Conservation (phyloP, 2,888 invertebrate genomes). For the Drosophila picticornis region DNA sequence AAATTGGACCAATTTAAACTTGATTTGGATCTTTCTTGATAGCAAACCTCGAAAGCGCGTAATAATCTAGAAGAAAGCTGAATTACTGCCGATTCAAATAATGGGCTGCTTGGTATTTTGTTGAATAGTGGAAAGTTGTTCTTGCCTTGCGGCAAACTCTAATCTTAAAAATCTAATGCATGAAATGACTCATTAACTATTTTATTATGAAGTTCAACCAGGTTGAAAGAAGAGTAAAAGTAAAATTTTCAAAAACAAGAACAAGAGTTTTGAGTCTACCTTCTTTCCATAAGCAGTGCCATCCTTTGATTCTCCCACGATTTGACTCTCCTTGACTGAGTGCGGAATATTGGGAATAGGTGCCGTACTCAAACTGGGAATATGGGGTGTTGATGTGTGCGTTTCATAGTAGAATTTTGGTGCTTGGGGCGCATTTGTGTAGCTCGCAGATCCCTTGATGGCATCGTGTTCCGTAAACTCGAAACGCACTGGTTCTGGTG, state of each 20-base stretch:
- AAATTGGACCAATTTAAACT: constrained; percentile 21
- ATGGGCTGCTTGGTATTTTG: constrained; percentile 24
- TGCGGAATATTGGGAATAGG: constrained; percentile 34
- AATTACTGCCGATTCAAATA: constrained; percentile 15
- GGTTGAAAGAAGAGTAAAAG: constrained; percentile 1
- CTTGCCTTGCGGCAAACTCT: constrained; percentile 24
- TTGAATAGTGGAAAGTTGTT: constrained; percentile 45
- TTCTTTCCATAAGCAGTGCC: constrained; percentile 66
- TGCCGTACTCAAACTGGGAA: constrained; percentile 29
- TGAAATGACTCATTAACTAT: constrained; percentile 31
- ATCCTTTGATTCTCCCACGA: constrained; percentile 71
- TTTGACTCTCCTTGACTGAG: constrained; percentile 58
- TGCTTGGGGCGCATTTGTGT: constrained; percentile 77
- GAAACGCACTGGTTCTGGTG: constrained; percentile 81
- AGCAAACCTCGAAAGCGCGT: constrained; percentile 4
- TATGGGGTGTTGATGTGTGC: constrained; percentile 45
- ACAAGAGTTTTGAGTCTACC: constrained; percentile 56
- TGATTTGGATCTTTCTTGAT: constrained; percentile 43
- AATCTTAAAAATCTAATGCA: constrained; percentile 20
- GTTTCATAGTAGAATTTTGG: constrained; percentile 62
- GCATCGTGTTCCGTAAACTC: constrained; percentile 84
- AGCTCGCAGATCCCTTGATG: constrained; percentile 75
- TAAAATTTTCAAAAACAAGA: constrained; percentile 1
- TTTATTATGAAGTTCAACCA: constrained; percentile 12
- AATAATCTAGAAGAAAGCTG: constrained; percentile 39